phyloP scores from a whole-genome alignment of 2,888 invertebrate species.

The Endotricha flammealis region DNA sequence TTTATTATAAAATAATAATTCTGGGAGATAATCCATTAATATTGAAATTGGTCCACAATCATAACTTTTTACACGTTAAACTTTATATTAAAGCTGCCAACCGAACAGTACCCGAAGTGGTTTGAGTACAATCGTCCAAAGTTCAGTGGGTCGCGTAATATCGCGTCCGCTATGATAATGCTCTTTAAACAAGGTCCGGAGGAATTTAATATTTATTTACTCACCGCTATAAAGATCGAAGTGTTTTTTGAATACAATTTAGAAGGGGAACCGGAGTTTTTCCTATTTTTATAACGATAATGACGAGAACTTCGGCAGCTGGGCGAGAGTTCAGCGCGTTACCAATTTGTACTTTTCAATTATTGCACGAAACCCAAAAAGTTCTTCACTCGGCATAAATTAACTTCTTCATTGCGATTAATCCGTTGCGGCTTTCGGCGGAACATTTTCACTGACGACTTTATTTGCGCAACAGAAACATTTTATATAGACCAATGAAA shows the following conservation, averaged over 20 bases:
- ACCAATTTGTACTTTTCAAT: slow-evolving; percentile 55
- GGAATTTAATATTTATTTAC: slow-evolving; percentile 46
- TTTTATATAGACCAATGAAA: slow-evolving; percentile 30
- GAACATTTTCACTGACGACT: slow-evolving; percentile 34
- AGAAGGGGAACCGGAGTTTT: slow-evolving; percentile 36
- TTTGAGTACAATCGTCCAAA: slow-evolving; percentile 31
- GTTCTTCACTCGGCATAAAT: slow-evolving; percentile 44
- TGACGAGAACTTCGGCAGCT: slow-evolving; percentile 41
- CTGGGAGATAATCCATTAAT: too few species aligned
- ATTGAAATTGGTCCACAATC: background rate
- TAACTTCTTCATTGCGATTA: slow-evolving; percentile 47
- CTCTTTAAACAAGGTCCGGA: slow-evolving; percentile 43
- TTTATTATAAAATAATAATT: too few species aligned
- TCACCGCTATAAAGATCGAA: slow-evolving; percentile 25
- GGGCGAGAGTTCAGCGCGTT: slow-evolving; percentile 35
- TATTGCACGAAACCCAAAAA: slow-evolving; percentile 43
- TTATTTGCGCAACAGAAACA: slow-evolving; percentile 27
- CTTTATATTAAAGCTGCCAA: slow-evolving; percentile 33
- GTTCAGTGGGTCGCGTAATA: slow-evolving; percentile 47
- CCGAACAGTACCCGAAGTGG: slow-evolving; percentile 27
- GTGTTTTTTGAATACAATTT: slow-evolving; percentile 39
- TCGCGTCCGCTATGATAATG: slow-evolving; percentile 36
- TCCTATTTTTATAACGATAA: slow-evolving; percentile 51
- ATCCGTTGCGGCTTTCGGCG: slow-evolving; percentile 38
- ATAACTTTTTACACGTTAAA: slow-evolving; percentile 15